Evolutionary conservation across 2,113 vertebrate species (phyloP), one percentile per base, ranked within the genome.

Genomic region (Prietella phreatophila): DNA sequence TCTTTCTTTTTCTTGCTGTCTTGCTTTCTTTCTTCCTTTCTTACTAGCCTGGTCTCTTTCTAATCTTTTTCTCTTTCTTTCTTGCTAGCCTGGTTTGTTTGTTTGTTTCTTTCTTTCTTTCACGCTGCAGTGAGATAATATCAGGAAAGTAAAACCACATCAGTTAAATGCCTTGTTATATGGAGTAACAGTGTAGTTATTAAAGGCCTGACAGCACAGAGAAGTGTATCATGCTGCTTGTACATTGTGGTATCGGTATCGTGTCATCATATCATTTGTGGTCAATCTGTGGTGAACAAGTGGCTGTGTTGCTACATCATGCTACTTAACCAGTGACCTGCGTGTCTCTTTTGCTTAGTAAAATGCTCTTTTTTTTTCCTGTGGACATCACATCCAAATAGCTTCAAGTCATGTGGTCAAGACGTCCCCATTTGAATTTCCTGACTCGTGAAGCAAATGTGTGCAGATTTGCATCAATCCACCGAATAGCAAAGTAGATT

Each of bases 391-490:
- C 82, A 91, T 63, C 75, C 90, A 89, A 91, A 90, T 86, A 2
- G 2, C 60, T 76, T 79, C n/a, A 83, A 83, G 86, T 56, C 67
- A 4, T 71, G 42, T 36, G 85, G 71, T 58, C 47, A 71, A 53
- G 11, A 27, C 83, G 84, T 82, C 65, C 17, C 39, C 17, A 93
- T 92, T 91, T 92, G 88, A 92, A 91, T 92, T 82, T 50, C 82
- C 42, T 85, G 60, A 90, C 87, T 86, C 85, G 81, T 88, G 63
- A 91, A 87, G 85, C 86, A 89, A 92, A 89, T 88, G 76, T 36
- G 27, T 55, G 42, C 30, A 80, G 81, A 89, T 88, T 87, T 76
- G 73, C 90, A 85, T 85, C 39, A 36, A 58, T 75, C 76, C 36
- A 22, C 22, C 84, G 61, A 83, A 73, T 86, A 65, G 82, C 50